phyloP scores from a whole-genome alignment of 2,113 vertebrate species.

The Polypterus bichir region DNA sequence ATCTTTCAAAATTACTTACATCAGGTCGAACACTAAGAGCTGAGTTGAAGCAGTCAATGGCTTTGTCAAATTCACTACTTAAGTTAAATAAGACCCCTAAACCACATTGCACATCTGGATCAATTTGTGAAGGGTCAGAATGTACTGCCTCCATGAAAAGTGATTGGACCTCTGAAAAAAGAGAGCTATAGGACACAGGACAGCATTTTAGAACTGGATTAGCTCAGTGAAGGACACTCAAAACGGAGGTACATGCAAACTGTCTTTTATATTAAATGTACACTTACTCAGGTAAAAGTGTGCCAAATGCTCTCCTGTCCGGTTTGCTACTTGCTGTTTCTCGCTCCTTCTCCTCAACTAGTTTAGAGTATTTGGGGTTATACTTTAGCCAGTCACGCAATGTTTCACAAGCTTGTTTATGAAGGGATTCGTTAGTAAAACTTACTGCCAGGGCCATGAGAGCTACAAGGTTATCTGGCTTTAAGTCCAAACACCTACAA shows the following conservation, averaged over 20 bases:
- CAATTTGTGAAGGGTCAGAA: conserved; percentile 64
- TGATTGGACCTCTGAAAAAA: conserved; percentile 84
- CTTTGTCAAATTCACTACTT: conserved; percentile 92
- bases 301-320: conserved; percentile 65
- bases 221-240: background rate
- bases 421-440: conserved; percentile 92
- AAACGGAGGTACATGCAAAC: background rate
- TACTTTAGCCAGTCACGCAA: conserved; percentile 83
- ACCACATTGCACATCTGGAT: conserved; percentile 92
- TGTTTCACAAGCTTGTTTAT: conserved; percentile 91
- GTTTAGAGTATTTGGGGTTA: conserved; percentile 66
- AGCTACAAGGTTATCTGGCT: conserved; percentile 82
- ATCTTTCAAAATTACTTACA: conserved; percentile 39
- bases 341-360: conserved; percentile 43
- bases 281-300: conserved; percentile 88
- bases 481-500: conserved; percentile 79
- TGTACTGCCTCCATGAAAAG: conserved; percentile 78
- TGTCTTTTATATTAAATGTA: too few relatives aligned
- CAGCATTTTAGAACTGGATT: too few relatives aligned
- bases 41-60: conserved; percentile 88
- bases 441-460: conserved; percentile 94
- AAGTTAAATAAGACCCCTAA: conserved; percentile 95
- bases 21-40: conserved; percentile 81
- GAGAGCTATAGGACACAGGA: conserved; percentile 45
- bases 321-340: conserved; percentile 32